These are phyloP conservation scores for Archips crataeganus DNA, from an alignment of 2,888 invertebrate species.

Conservation along the genomic window DNA sequence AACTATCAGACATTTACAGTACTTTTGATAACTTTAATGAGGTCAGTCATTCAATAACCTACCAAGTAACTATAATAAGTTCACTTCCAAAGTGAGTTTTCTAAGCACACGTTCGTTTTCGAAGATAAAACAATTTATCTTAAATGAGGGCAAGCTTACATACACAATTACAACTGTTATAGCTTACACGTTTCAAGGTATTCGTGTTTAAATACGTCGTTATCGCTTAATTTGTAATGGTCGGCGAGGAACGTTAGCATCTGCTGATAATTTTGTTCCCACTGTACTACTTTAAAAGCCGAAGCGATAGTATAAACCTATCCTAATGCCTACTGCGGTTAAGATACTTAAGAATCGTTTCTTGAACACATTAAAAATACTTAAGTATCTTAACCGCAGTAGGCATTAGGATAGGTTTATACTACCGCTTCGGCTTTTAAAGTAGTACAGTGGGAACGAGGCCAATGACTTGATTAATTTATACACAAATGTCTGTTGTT, in stretches of 20 bases:
- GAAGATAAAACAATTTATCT: neutral
- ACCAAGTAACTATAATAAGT: neutral
- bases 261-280: conserved; percentile 30
- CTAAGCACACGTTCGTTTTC: neutral
- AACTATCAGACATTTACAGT: too few relatives aligned
- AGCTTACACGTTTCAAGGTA: conserved; percentile 1
- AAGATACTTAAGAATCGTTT: too few relatives aligned
- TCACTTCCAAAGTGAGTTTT: neutral
- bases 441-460: neutral
- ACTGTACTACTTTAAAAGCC: neutral
- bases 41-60: neutral
- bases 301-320: neutral
- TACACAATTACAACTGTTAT: neutral
- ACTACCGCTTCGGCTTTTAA: neutral
- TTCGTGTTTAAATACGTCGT: conserved; percentile 11
- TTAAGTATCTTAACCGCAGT: neutral
- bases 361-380: neutral
- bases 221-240: conserved; percentile 30
- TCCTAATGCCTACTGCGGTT: neutral
- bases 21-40: too few relatives aligned
- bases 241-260: conserved; percentile 8
- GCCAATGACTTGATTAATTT: too few relatives aligned
- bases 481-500: too few relatives aligned
- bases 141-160: neutral
- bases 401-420: neutral